Base-by-base conservation (phyloP, 2,113 vertebrate species). In the Gambusia affinis region DNA sequence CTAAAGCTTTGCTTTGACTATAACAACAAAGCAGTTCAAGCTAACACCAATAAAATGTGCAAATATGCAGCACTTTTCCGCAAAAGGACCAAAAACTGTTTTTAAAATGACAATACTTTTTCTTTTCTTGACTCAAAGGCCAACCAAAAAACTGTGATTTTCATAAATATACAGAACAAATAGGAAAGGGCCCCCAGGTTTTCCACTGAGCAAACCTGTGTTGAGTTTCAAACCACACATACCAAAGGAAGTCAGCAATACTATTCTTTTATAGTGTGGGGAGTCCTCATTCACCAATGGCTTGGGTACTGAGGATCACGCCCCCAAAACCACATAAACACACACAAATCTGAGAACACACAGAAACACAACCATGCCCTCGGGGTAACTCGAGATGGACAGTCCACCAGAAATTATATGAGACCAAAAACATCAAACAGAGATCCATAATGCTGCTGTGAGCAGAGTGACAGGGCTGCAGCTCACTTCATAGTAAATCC, bases 161-260 rank as follows among this genome's bases (percentile, higher is more conserved):
- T 87, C 77, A 90, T 88, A 86, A 80, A 89, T 84, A 82, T 81
- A 88, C 75, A 86, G 82, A 89, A 84, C 74, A 87, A 87, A 91
- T 90, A 87, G 67, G 72, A 84, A 70, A 61, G 83, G 78, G 78
- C 80, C 85, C 51, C 71, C 73, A 68, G 73, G 77, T 82, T 86
- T 88, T 88, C 85, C 83, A 88, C 78, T 74, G 84, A 85, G 85
- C 75, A 76, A 87, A 90, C 88, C 84, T 89, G 87, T 87, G 78
- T 88, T 89, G 87, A 83, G 87, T 93, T 94, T 93, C 90, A 93
- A 92, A 91, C 88, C 91, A 87, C 89, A 93, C 91, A 88, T 92
- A 89, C 85, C 89, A 80, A 83, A 88, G 87, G 88, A 93, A 90
- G 91, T 92, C 85, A 85, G 88, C 89, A 91, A 90, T 90, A 85